These are phyloP conservation scores for Agonum fuliginosum DNA, from an alignment of 2,888 invertebrate species.

Conservation along the genomic window DNA sequence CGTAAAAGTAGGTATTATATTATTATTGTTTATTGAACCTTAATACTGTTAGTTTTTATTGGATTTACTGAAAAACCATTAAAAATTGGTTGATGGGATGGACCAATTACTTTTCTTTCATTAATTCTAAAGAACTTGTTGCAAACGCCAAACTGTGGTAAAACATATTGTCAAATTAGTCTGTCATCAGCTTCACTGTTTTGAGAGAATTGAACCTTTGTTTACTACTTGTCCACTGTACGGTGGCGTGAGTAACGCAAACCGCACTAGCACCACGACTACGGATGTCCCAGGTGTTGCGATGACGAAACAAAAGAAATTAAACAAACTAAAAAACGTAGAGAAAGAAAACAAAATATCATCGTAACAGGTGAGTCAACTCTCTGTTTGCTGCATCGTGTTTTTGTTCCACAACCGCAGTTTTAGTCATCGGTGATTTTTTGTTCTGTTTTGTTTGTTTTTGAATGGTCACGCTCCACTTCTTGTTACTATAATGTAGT, in stretches of 20 bases:
- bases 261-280: constrained; percentile 15
- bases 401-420: constrained; percentile 52
- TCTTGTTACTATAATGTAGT: constrained; percentile 44
- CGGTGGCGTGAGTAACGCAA: constrained; percentile 18
- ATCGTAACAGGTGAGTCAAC: constrained; percentile 52
- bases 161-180: no score
- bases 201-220: not conserved
- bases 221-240: constrained; percentile 17
- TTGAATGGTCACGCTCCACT: constrained; percentile 50
- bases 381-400: constrained; percentile 40
- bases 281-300: constrained; percentile 44
- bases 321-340: constrained; percentile 46
- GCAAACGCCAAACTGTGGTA: no score
- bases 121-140: no score
- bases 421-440: constrained; percentile 54
- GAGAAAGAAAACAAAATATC: constrained; percentile 50
- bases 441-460: constrained; percentile 54
- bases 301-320: constrained; percentile 54
- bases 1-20: no score
- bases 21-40: no score
- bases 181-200: not conserved
- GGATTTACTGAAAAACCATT: no score
- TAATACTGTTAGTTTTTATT: no score
- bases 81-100: no score
- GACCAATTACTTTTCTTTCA: no score